phyloP scores from a whole-genome alignment of 37 sponge, comb jelly and placozoan genomes.

The Agelas oroides region DNA sequence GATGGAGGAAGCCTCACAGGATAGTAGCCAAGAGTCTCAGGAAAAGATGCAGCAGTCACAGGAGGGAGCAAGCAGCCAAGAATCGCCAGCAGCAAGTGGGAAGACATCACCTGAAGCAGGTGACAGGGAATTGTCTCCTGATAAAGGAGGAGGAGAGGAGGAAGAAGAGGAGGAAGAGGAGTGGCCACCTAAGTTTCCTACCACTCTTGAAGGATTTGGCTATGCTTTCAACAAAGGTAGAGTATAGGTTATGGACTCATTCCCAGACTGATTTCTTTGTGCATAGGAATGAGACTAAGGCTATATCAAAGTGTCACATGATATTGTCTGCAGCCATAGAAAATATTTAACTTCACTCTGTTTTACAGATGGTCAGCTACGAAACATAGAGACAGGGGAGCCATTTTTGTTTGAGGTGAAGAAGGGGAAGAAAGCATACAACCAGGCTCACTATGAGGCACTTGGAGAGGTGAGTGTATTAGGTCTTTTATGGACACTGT shows the following conservation, averaged over 20 bases:
- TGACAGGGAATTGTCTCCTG: no score
- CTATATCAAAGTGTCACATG: neutral
- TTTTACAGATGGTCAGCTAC: conserved; percentile 67
- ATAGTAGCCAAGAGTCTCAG: neutral
- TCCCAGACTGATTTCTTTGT: neutral
- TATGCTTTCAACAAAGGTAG: conserved; percentile 69
- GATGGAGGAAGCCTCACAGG: neutral
- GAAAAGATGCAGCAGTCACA: neutral
- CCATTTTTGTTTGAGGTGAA: conserved; percentile 70
- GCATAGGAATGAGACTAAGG: neutral
- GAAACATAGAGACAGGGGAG: conserved; percentile 51
- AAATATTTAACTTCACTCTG: neutral
- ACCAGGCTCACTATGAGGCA: conserved; percentile 86
- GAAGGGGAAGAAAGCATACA: conserved; percentile 40
- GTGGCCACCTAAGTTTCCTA: conserved; percentile 30
- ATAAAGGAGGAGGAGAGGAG: neutral
- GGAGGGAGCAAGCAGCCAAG: neutral
- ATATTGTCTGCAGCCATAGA: no score
- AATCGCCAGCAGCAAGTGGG: no score
- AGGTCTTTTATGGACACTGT: no score
- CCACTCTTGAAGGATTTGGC: conserved; percentile 72
- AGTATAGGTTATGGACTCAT: neutral
- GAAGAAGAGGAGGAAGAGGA: neutral
- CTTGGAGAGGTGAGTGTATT: conserved; percentile 77
- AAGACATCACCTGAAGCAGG: neutral